Conservation (phyloP, 2,113 vertebrate species). For the Callospermophilus lateralis region DNA sequence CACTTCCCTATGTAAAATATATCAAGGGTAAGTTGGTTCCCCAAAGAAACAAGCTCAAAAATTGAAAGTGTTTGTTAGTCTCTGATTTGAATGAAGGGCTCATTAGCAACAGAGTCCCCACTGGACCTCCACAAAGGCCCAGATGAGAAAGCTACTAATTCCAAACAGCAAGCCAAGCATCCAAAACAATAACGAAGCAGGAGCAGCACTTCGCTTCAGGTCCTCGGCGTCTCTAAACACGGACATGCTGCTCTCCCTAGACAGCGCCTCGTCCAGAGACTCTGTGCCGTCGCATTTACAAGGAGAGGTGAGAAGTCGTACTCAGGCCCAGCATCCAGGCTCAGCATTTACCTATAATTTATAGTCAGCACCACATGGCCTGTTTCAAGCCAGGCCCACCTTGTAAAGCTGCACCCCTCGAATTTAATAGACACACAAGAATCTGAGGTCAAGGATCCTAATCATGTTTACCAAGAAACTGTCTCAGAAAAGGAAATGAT, state of each 20-base stretch:
- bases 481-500: slow-evolving; percentile 59
- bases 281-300: slow-evolving; percentile 11
- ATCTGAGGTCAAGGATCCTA: neutral
- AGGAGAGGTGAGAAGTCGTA: slow-evolving; percentile 19
- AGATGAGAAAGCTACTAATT: slow-evolving; percentile 37
- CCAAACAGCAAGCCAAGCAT: neutral
- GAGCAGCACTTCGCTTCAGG: neutral
- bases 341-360: slow-evolving; percentile 2
- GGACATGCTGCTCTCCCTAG: neutral
- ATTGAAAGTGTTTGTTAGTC: neutral
- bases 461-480: slow-evolving; percentile 24
- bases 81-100: slow-evolving; percentile 49
- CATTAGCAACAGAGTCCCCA: slow-evolving; percentile 12
- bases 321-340: neutral
- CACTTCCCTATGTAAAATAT: neutral
- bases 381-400: neutral
- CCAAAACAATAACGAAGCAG: neutral
- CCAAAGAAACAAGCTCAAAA: slow-evolving; percentile 36
- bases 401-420: neutral
- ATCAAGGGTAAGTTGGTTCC: neutral
- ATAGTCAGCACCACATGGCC: neutral
- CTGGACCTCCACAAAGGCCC: neutral
- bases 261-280: neutral
- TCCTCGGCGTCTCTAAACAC: neutral
- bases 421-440: slow-evolving; percentile 36